Percentiles rank a stretch among this genome's conserved stretches.
These are phyloP conservation scores for Dryadula phaetusa DNA, from an alignment of 2,888 invertebrate genomes.

Conservation along the genomic window DNA sequence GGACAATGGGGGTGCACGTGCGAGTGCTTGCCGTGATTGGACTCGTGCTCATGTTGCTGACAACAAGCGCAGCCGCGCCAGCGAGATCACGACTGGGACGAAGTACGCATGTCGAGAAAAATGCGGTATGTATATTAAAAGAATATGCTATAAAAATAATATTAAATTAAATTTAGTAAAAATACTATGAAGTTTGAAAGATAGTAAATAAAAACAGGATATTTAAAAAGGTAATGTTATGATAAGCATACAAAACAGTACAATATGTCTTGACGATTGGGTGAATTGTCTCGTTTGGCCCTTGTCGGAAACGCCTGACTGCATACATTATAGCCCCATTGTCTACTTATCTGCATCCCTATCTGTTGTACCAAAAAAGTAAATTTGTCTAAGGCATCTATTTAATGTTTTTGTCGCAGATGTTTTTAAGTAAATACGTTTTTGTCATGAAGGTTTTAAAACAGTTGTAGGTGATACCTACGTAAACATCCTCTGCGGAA, in stretches of 20 bases:
- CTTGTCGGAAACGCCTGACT: conserved; percentile 68
- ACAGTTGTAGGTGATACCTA: background rate
- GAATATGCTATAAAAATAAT: conserved; percentile 5
- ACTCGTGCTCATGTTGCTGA: conserved; percentile 65
- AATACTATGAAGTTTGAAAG: conserved; percentile 45
- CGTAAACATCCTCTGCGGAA: conserved; percentile 20
- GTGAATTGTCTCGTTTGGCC: conserved; percentile 66
- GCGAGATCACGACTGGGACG: conserved; percentile 58
- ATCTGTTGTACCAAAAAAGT: conserved; percentile 38
- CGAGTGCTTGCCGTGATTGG: conserved; percentile 62
- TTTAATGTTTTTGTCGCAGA: conserved; percentile 22
- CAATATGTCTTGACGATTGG: conserved; percentile 67
- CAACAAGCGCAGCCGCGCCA: conserved; percentile 68
- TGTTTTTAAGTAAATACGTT: conserved; percentile 17
- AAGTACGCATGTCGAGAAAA: conserved; percentile 62
- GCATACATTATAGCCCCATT: conserved; percentile 67
- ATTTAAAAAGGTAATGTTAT: conserved; percentile 44
- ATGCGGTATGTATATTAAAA: conserved; percentile 63
- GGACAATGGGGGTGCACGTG: conserved; percentile 71
- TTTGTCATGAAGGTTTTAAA: background rate
- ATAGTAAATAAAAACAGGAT: conserved; percentile 22
- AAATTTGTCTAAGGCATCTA: conserved; percentile 27
- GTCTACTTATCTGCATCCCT: conserved; percentile 54
- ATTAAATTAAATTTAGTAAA: background rate
- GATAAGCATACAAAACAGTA: conserved; percentile 72